phyloP scores from a whole-genome alignment of 2,797 vertebrate genomes.

The Coendou prehensilis region DNA sequence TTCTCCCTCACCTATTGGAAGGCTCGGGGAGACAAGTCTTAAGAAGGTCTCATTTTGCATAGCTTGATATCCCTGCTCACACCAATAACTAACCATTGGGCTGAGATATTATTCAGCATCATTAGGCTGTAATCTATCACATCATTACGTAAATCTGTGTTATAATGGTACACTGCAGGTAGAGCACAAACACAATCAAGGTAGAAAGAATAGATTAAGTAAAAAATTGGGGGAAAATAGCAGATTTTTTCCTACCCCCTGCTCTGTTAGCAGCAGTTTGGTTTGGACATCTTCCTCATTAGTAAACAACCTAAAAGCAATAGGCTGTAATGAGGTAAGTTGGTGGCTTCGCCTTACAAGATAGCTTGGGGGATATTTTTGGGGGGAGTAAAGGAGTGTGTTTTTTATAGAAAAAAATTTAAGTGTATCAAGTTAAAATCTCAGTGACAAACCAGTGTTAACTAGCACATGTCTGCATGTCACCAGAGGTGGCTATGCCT shows the following conservation, averaged over 20 bases:
- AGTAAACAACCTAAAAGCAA: constrained; percentile 47
- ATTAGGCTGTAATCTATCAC: not conserved
- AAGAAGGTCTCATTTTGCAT: not conserved
- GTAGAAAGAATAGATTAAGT: constrained; percentile 1
- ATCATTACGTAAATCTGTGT: not conserved
- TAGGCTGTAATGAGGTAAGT: not conserved
- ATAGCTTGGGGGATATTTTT: not conserved
- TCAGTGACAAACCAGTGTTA: constrained; percentile 76
- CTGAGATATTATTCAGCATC: not conserved
- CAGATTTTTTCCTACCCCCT: not conserved
- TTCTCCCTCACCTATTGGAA: not conserved
- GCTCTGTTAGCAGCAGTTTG: not conserved
- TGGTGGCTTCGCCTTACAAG: not conserved
- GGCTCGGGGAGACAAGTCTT: not conserved
- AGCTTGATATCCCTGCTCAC: not conserved
- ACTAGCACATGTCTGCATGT: constrained; percentile 78
- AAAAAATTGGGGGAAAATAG: not conserved
- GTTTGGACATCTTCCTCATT: not conserved
- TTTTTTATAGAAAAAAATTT: constrained; percentile 49
- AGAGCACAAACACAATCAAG: not conserved
- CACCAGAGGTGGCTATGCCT: constrained; percentile 71
- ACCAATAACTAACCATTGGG: rapidly evolving
- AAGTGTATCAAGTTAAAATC: constrained; percentile 72
- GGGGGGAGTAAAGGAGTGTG: not conserved
- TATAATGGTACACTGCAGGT: not conserved